Conservation (phyloP, 2,113 vertebrate species). For the Anoplopoma fimbria region DNA sequence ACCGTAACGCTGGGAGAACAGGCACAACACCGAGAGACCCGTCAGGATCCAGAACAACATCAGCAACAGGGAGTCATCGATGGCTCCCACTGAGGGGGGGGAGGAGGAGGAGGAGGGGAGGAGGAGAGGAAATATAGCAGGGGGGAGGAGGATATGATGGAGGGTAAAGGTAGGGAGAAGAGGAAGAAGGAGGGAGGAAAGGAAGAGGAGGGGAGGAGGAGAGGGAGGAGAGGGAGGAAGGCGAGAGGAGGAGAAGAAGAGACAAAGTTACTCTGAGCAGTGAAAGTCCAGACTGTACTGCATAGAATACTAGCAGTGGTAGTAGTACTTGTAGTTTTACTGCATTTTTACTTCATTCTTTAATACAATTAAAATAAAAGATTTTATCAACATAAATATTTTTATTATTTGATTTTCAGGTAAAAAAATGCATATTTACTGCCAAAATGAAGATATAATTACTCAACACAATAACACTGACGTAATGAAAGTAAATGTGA, state of each 20-base stretch:
- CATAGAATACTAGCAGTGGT: no score
- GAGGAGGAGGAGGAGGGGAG: not conserved
- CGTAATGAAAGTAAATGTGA: no score
- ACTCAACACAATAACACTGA: no score
- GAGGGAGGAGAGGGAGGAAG: not conserved
- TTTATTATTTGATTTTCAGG: no score
- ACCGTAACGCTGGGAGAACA: slow-evolving; percentile 92
- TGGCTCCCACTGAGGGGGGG: slow-evolving; percentile 79
- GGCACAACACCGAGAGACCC: slow-evolving; percentile 90
- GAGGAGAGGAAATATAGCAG: not conserved
- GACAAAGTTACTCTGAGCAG: not conserved
- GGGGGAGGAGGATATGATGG: not conserved
- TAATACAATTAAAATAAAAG: no score
- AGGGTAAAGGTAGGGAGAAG: not conserved
- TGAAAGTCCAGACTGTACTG: no score
- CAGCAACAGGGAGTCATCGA: slow-evolving; percentile 90
- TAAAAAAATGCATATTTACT: no score
- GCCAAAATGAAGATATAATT: no score
- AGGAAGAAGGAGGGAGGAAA: not conserved
- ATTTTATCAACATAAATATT: no score
- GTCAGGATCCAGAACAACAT: slow-evolving; percentile 93
- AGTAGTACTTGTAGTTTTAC: no score
- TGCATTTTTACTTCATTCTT: no score
- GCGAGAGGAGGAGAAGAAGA: not conserved
- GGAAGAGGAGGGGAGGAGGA: not conserved